A percentile compares a stretch with the other conserved stretches of the same genome.
phyloP scores from a whole-genome alignment of 1,140 invertebrate genomes.

The Hylaeus volcanicus region DNA sequence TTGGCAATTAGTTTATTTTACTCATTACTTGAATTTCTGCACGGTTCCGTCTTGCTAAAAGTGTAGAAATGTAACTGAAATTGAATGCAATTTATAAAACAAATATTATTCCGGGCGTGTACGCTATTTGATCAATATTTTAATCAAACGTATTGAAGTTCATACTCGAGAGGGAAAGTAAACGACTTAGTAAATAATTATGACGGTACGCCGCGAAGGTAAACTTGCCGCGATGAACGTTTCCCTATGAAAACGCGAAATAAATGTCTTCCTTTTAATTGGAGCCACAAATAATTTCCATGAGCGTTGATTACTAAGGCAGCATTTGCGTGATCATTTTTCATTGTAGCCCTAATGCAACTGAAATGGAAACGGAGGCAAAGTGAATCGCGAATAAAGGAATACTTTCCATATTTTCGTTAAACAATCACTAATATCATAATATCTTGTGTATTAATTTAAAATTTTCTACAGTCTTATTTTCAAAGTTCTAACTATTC shows the following conservation, averaged over 20 bases:
- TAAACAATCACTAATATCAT: background rate
- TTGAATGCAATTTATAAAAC: background rate
- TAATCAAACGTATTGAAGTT: too few species aligned
- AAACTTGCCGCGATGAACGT: background rate
- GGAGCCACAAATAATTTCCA: background rate
- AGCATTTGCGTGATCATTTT: background rate
- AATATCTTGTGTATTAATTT: too few species aligned
- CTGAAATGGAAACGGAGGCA: background rate
- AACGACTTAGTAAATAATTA: background rate
- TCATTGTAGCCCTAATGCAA: background rate
- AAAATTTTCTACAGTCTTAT: too few species aligned
- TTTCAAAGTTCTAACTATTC: too few species aligned
- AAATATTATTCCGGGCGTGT: background rate
- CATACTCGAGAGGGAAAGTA: too few species aligned
- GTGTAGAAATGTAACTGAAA: background rate
- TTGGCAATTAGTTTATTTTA: too few species aligned
- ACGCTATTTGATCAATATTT: too few species aligned
- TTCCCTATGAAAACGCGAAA: background rate
- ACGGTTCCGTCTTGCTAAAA: too few species aligned
- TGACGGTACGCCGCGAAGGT: background rate
- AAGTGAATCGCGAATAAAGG: too few species aligned
- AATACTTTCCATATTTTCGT: too few species aligned
- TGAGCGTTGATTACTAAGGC: background rate
- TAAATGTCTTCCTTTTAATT: background rate
- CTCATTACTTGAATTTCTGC: too few species aligned